Conservation (phyloP, 2,888 invertebrate species). For the Phaedon cochleariae region DNA sequence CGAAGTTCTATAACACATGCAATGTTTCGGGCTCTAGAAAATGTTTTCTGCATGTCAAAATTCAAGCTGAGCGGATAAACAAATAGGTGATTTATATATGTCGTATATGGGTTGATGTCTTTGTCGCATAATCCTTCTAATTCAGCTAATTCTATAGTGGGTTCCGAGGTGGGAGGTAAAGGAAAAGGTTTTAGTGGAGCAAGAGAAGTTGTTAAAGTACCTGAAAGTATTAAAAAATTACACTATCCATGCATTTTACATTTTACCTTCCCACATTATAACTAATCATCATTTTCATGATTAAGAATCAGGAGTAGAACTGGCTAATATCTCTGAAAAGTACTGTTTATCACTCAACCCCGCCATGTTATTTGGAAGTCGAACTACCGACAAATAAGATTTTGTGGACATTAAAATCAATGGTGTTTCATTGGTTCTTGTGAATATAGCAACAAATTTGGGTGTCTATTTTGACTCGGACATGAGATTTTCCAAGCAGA, state of each 20-base stretch:
- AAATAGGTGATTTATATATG: slow-evolving; percentile 89
- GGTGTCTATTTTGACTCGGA: no score
- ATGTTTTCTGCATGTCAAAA: slow-evolving; percentile 91
- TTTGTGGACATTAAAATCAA: no score
- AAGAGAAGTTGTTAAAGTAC: slow-evolving; percentile 84
- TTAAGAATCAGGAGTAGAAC: neutral
- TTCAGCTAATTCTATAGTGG: slow-evolving; percentile 87
- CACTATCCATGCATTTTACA: neutral
- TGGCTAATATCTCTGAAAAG: neutral
- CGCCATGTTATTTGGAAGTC: neutral
- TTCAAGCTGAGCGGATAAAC: slow-evolving; percentile 87
- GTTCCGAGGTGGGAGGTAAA: slow-evolving; percentile 76
- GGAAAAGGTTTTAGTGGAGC: slow-evolving; percentile 88
- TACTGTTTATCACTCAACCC: neutral
- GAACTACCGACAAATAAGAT: no score
- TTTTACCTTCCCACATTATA: neutral
- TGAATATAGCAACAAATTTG: no score
- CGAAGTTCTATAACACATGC: slow-evolving; percentile 89
- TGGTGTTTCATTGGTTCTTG: no score
- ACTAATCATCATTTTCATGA: no score
- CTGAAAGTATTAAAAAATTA: slow-evolving; percentile 66
- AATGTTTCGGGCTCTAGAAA: slow-evolving; percentile 93
- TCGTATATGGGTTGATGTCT: slow-evolving; percentile 81
- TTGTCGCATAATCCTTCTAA: slow-evolving; percentile 75
- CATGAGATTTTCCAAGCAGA: no score